Evolutionary conservation across 2,113 vertebrate genomes (phyloP).

Genomic region (Phylloscopus trochiloides): DNA sequence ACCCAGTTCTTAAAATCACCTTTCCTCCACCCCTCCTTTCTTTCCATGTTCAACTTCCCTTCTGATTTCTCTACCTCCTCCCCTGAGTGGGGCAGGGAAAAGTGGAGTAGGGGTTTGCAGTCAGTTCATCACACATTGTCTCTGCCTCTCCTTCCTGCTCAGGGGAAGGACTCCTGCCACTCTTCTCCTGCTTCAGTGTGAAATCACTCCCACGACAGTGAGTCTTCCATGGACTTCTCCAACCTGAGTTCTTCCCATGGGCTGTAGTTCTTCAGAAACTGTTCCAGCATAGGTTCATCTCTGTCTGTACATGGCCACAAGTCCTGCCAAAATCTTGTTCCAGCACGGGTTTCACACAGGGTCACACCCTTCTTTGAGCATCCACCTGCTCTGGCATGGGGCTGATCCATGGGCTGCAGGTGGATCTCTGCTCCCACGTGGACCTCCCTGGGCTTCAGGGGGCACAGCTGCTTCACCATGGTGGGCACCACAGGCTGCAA

Average conservation of each 20-base stretch:
- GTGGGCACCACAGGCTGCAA: rapidly evolving
- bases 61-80: not conserved
- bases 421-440: rapidly evolving
- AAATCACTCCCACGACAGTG: not conserved
- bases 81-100: not conserved
- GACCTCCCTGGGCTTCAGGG: not conserved
- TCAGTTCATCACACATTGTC: not conserved
- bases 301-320: not conserved
- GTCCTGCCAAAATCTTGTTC: not conserved
- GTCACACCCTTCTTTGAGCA: not conserved
- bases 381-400: not conserved
- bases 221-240: not conserved
- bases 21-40: not conserved
- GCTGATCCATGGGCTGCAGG: not conserved
- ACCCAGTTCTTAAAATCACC: not conserved
- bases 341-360: not conserved
- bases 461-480: not conserved
- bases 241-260: not conserved
- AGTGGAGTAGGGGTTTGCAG: not conserved
- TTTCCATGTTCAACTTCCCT: not conserved
- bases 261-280: not conserved
- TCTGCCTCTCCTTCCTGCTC: not conserved
- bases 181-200: not conserved
- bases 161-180: not conserved
- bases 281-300: not conserved